Evolutionary conservation across 1,140 invertebrate genomes (phyloP), one percentile per base, ranked within the genome.

Genomic region (Macrocentrus cingulum): DNA sequence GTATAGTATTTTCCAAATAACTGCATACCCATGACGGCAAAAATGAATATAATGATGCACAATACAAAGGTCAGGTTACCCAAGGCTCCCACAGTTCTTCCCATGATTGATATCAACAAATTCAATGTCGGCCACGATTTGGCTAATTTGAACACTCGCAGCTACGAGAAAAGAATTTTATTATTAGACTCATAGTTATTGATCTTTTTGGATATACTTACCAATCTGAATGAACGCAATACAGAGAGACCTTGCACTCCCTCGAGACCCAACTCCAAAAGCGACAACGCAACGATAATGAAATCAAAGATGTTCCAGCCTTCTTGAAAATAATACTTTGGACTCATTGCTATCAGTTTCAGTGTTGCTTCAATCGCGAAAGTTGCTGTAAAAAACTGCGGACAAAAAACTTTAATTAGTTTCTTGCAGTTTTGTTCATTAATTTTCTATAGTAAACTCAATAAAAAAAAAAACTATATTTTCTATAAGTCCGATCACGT

Each of bases 291-390:
- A 66, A 99, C 96, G 78, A 99, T 98, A 68, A 98, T 91, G 76
- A 97, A 97, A 83, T 99, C 96, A 81, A 99, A 99, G 67, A 97
- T 95, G 77, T 99, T 99, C 95, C 95, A 98, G 53, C 94, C 94
- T 79, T 97, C 95, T 87, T 96, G 92, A 84, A 99, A 97, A 81
- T 99, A 99, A 81, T 85, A 94, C 70, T 96, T 93, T 50, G 95
- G 95, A 80, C 94, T 97, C 88, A 98, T 94, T 2, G 96, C 96
- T 70, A 97, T 88, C 59, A 99, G 83, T 79, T 99, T 99, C 77
- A 97, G 81, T 22, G 87, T 88, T n/a, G 94, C 94, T 86, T 99
- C 96, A 70, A 96, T 93, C 57, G 90, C 94, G 79, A 99, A 99
- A 50, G 96, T 98, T 34, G 92, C 94, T 44, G 95, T 98, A 81